phyloP scores from a whole-genome alignment of 2,888 invertebrate genomes.

The Dasysyrphus tricinctus region DNA sequence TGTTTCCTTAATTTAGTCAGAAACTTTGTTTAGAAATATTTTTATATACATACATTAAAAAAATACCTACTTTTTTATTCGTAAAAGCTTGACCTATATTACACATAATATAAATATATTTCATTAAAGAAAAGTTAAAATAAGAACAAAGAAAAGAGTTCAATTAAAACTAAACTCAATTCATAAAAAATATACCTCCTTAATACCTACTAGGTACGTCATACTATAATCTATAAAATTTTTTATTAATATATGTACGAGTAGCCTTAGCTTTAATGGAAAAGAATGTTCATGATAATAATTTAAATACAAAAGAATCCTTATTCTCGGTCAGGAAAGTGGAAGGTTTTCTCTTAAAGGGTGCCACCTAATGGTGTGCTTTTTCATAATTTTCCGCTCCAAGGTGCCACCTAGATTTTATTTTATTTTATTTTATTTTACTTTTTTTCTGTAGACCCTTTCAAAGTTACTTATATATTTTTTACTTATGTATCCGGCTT shows the following conservation, averaged over 20 bases:
- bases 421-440: neutral
- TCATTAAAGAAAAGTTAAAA: too few species aligned
- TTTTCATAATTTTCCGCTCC: conserved; percentile 30
- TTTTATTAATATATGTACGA: neutral
- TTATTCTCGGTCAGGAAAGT: conserved; percentile 1
- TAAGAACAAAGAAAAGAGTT: too few species aligned
- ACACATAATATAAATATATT: too few species aligned
- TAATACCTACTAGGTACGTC: too few species aligned
- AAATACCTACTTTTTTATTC: too few species aligned
- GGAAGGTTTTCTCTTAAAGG: conserved; percentile 7
- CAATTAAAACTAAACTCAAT: too few species aligned
- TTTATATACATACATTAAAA: too few species aligned
- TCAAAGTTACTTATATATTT: conserved; percentile 14
- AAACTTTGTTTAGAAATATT: too few species aligned
- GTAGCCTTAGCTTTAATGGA: neutral
- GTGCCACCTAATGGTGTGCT: conserved; percentile 22
- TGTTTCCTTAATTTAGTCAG: too few species aligned
- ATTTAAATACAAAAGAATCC: neutral
- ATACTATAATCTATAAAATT: too few species aligned
- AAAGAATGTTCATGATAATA: conserved; percentile 23
- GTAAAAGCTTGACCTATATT: too few species aligned
- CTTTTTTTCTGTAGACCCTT: neutral
- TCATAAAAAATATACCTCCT: too few species aligned
- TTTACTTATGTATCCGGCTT: conserved; percentile 14
- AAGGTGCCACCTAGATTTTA: conserved; percentile 22